These are phyloP conservation scores for Apotomis betuletana DNA, from an alignment of 2,888 invertebrate species.

Conservation along the genomic window DNA sequence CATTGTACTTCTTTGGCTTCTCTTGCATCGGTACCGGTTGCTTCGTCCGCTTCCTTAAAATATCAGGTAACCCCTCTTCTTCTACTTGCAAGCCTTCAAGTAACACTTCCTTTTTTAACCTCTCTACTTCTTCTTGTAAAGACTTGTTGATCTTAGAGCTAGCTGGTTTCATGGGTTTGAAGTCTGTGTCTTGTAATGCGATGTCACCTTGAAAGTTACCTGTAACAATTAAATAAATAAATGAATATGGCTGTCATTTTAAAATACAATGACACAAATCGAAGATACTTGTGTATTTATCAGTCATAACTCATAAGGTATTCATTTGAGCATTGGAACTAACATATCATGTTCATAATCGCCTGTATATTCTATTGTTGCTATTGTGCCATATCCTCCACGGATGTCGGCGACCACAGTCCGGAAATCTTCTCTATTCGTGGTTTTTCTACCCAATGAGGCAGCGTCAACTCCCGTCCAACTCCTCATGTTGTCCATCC, in stretches of 20 bases:
- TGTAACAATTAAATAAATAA: conserved; percentile 73
- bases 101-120: conserved; percentile 91
- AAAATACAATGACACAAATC: background rate
- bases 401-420: too few relatives aligned
- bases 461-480: too few relatives aligned
- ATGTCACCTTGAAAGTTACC: conserved; percentile 93
- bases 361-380: too few relatives aligned
- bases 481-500: too few relatives aligned
- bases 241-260: background rate
- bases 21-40: conserved; percentile 80
- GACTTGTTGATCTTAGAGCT: conserved; percentile 85
- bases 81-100: conserved; percentile 92
- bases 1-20: conserved; percentile 79
- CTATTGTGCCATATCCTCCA: too few relatives aligned
- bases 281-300: too few relatives aligned
- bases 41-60: conserved; percentile 88
- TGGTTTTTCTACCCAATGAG: too few relatives aligned
- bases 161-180: conserved; percentile 62
- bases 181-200: conserved; percentile 87
- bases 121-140: conserved; percentile 90
- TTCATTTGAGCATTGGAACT: too few relatives aligned
- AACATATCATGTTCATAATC: too few relatives aligned
- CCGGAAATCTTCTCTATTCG: too few relatives aligned
- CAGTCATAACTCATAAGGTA: too few relatives aligned
- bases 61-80: conserved; percentile 91